A percentile compares a stretch with the other conserved stretches of the same genome.
phyloP scores from a whole-genome alignment of 2,113 vertebrate genomes.

The Python bivittatus region DNA sequence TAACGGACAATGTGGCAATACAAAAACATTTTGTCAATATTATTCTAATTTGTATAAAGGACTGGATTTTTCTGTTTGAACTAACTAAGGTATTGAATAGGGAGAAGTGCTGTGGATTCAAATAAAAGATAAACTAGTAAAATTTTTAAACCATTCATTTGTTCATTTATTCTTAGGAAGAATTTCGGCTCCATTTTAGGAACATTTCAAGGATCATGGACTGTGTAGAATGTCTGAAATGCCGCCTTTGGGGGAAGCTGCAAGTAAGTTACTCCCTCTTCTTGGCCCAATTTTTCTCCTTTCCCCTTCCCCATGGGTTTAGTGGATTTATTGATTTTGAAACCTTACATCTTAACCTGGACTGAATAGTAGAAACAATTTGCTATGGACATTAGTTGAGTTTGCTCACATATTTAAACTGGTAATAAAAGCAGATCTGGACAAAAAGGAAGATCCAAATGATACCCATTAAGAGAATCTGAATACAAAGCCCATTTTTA shows the following conservation, averaged over 20 bases:
- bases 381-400: neutral
- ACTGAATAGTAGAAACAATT: neutral
- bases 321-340: neutral
- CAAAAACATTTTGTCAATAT: no score
- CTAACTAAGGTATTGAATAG: neutral
- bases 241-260: slow-evolving; percentile 93
- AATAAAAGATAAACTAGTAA: neutral
- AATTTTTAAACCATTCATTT: neutral
- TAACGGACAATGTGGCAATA: no score
- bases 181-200: slow-evolving; percentile 86
- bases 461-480: no score
- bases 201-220: slow-evolving; percentile 97
- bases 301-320: no score
- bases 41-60: no score
- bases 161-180: slow-evolving; percentile 73
- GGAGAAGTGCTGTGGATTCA: neutral
- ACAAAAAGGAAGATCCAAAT: no score
- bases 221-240: slow-evolving; percentile 94
- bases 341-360: neutral
- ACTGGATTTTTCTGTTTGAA: neutral
- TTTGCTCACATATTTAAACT: neutral
- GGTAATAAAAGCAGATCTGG: no score
- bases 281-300: neutral
- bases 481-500: no score
- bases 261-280: slow-evolving; percentile 75